Conservation (phyloP, 2,797 vertebrate genomes). For the Ambastaia sidthimunki region DNA sequence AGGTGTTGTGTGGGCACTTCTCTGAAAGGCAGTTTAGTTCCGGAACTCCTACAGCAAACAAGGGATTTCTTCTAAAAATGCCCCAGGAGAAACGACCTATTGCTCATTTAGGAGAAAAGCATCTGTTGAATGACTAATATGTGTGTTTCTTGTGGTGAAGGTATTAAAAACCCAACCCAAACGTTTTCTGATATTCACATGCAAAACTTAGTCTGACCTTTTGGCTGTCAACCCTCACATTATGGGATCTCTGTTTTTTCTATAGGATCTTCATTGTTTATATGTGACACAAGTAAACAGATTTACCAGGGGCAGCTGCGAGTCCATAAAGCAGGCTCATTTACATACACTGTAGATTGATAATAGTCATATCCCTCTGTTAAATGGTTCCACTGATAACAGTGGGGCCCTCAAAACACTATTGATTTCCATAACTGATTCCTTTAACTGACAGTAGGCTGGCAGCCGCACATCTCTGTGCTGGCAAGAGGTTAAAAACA, state of each 20-base stretch:
- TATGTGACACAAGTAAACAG: conserved; percentile 50
- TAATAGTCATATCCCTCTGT: conserved; percentile 10
- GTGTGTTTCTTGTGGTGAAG: background rate
- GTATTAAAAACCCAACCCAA: background rate
- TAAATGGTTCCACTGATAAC: conserved; percentile 45
- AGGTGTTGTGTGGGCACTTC: conserved; percentile 10
- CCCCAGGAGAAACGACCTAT: background rate
- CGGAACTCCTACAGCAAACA: background rate
- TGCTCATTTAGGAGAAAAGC: conserved; percentile 7
- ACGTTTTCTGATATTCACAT: conserved; percentile 12
- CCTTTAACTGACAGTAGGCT: conserved; percentile 56
- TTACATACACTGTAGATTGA: conserved; percentile 41
- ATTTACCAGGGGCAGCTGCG: conserved; percentile 42
- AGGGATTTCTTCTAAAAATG: conserved; percentile 6
- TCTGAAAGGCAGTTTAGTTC: conserved; percentile 3
- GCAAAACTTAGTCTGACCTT: conserved; percentile 24
- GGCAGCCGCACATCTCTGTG: conserved; percentile 19
- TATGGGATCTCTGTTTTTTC: background rate
- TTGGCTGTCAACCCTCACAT: background rate
- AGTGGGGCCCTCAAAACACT: conserved; percentile 18
- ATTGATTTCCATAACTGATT: conserved; percentile 75
- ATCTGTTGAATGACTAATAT: conserved; percentile 4
- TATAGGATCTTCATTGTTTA: conserved; percentile 45
- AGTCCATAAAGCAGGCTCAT: conserved; percentile 44
- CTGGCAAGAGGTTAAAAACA: conserved; percentile 29